Conservation (phyloP, 1,140 invertebrate species). For the Papilio machaon region DNA sequence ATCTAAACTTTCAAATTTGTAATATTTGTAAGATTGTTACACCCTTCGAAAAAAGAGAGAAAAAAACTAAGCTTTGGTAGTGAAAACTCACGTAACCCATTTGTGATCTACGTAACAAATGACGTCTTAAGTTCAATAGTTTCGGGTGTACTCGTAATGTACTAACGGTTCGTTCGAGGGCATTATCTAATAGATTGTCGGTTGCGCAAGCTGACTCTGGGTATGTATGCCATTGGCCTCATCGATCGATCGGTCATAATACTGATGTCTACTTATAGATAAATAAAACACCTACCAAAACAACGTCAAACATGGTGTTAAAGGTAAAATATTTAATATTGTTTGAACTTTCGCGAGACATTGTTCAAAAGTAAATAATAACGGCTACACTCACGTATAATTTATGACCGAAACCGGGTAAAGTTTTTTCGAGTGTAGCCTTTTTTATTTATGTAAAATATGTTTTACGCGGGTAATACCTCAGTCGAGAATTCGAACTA, state of each 20-base stretch:
- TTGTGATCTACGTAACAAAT: slow-evolving; percentile 30
- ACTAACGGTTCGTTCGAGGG: slow-evolving; percentile 38
- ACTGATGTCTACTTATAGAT: neutral
- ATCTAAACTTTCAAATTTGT: too few relatives aligned
- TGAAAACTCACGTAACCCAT: neutral
- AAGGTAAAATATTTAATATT: neutral
- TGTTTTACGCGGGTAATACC: too few relatives aligned
- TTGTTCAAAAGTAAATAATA: too few relatives aligned
- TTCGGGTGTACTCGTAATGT: slow-evolving; percentile 46
- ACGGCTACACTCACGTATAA: too few relatives aligned
- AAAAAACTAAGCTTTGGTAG: neutral
- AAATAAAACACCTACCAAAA: slow-evolving; percentile 16
- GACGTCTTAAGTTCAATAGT: slow-evolving; percentile 43
- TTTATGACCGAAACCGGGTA: too few relatives aligned
- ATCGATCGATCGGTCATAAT: slow-evolving; percentile 20
- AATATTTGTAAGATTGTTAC: too few relatives aligned
- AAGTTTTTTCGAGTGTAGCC: too few relatives aligned
- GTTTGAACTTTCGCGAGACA: too few relatives aligned
- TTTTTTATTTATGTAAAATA: too few relatives aligned
- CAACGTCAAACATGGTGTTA: neutral
- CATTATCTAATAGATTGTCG: slow-evolving; percentile 60
- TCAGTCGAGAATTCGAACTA: neutral
- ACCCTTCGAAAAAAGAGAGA: too few relatives aligned
- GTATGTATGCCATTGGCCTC: slow-evolving; percentile 59
- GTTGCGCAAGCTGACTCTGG: slow-evolving; percentile 55